Evolutionary conservation across 2,888 invertebrate species (phyloP), one percentile per base, ranked within the genome.

Genomic region (Pristionchus fissidentatus): DNA sequence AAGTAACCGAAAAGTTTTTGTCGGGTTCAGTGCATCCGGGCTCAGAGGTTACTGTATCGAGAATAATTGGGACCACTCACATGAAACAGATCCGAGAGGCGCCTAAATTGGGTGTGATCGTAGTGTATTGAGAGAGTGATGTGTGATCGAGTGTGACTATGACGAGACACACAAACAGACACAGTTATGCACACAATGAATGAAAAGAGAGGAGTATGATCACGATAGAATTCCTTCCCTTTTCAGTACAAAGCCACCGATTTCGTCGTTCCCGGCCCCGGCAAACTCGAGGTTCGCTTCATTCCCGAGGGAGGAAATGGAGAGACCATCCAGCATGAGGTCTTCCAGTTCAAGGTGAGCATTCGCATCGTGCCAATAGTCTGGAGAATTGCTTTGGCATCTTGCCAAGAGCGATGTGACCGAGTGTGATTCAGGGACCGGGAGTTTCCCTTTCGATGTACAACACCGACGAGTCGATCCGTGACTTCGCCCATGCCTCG

Each of bases 381-480:
- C 10, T 49, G 10, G 13, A 10, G 19, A 49, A 73, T 19, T 52
- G 38, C n/a, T n/a, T n/a, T n/a, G 10, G n/a, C 43, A 29, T 75
- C 15, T 35, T 35, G 79, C 52, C 8, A 22, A 35, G 29, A 35
- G 4, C 19, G 43, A 26, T 5, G 66, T 2, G 29, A 38, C 15
- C 32, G 57, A 43, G 5, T 10, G 26, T 46, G 5, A 83, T 84
- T 66, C 52, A 86, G 66, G 90, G 88, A 8, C 87, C 89, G 57
- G 98, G 98, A 85, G 95, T 98, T 62, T 97, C 98, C 5, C 94
- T 98, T 88, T 97, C 95, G 83, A 98, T 98, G 96, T 94, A 94
- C 94, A 99, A 99, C 93, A 98, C 97, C 8, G 98, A 98, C 93
- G 96, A 95, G 92, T 93, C 93, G 75, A 94, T 94, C 91, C 93